phyloP scores from a whole-genome alignment of 2,797 vertebrate genomes.

The Sebastes diaconus region DNA sequence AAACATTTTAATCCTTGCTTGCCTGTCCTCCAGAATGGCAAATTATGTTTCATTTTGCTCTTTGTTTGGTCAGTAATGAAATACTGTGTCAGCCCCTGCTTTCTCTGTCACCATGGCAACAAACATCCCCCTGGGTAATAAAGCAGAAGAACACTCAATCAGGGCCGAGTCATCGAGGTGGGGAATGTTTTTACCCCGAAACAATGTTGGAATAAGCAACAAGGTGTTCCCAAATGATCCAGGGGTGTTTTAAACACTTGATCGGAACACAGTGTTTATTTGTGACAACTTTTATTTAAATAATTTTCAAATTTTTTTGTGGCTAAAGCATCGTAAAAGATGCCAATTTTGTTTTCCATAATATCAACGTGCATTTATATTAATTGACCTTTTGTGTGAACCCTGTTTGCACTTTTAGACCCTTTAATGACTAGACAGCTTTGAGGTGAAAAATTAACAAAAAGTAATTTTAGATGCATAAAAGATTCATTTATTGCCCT shows the following conservation, averaged over 20 bases:
- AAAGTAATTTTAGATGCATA: not conserved
- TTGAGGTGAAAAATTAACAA: not conserved
- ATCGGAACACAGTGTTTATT: not conserved
- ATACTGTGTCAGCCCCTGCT: constrained; percentile 52
- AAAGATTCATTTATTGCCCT: not conserved
- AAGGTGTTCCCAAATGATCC: not conserved
- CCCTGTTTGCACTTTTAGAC: not conserved
- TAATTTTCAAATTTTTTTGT: not conserved
- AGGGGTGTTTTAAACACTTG: not conserved
- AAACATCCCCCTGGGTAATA: constrained; percentile 53
- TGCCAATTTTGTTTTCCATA: not conserved
- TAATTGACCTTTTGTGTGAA: not conserved
- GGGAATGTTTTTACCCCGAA: constrained; percentile 32
- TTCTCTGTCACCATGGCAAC: constrained; percentile 68
- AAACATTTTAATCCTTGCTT: constrained; percentile 33
- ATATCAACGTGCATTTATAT: not conserved
- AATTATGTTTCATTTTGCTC: constrained; percentile 59
- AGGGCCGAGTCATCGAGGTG: constrained; percentile 39
- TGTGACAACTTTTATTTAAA: not conserved
- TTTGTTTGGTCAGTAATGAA: constrained; percentile 64
- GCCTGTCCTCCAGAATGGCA: constrained; percentile 39
- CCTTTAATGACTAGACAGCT: not conserved
- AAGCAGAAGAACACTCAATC: constrained; percentile 56
- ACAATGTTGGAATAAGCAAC: constrained; percentile 23
- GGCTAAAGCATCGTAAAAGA: not conserved